Base-by-base conservation (phyloP, 1,140 invertebrate species). In the Chymomyza costata region DNA sequence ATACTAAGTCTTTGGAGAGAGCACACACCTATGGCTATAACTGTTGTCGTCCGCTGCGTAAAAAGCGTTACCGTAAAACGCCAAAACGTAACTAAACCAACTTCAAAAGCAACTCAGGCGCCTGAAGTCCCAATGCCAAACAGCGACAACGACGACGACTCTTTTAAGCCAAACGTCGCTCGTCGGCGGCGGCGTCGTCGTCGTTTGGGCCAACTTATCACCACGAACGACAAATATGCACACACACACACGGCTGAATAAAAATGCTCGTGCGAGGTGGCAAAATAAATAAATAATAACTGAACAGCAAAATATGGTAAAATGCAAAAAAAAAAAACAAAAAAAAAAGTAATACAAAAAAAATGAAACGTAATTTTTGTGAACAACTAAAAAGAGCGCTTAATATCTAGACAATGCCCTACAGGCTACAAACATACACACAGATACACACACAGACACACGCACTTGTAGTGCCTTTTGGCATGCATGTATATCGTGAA, bases 41-140 rank as follows among this genome's bases (percentile, higher is more conserved):
- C 51, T 68, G 65, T 65, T 47, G 16, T 40, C 31, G 37, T 58
- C 48, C 61, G 73, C 67, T 73, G 67, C 7, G 8, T 34, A 14
- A 34, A 34, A 34, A 38, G 35, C 73, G 73, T 81, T 80, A 80
- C 73, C 74, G 73, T 80, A 80, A 80, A 80, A 81, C 74, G 73
- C 74, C 73, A 64, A 80, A 80, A 81, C 73, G 73, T 80, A 80
- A 81, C 74, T 80, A 53, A 66, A 62, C 60, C 71, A 80, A 80
- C 73, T 70, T 63, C 58, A 58, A 54, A 46, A 46, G 52, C 39
- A 45, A 50, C 58, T 28, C 48, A 44, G 52, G 55, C 48, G 68
- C 49, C 68, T 65, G 46, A 64, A 70, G 52, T 74, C 60, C n/a
- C n/a, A n/a, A n/a, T n/a, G 10, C 25, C 5, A 28, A 44, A 15